Percentiles rank a stretch among this genome's conserved stretches.
Conservation (phyloP, 2,797 vertebrate species). For the Masticophis lateralis region DNA sequence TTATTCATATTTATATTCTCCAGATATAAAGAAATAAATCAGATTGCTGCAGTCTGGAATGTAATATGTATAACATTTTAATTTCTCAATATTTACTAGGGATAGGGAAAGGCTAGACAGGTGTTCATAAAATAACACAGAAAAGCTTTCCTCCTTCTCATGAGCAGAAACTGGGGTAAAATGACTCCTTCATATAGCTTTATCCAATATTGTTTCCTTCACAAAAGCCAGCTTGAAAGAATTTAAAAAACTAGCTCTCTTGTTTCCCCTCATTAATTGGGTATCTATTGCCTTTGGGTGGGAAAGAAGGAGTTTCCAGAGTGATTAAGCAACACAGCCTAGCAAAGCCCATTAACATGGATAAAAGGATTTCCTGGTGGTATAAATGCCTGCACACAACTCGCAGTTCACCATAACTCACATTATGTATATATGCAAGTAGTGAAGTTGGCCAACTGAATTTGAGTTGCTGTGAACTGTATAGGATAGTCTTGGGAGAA, state of each 20-base stretch:
- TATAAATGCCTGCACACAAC: constrained; percentile 94
- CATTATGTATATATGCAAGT: constrained; percentile 76
- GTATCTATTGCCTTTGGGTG: constrained; percentile 64
- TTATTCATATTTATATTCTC: neutral
- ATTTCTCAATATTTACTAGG: neutral
- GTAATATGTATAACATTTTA: neutral
- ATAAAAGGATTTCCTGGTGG: constrained; percentile 77
- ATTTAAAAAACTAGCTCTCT: constrained; percentile 67
- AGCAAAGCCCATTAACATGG: constrained; percentile 82
- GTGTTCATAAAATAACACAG: constrained; percentile 47
- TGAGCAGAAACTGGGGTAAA: constrained; percentile 25
- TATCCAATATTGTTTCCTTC: constrained; percentile 51
- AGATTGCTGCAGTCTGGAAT: neutral
- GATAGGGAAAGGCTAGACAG: constrained; percentile 36
- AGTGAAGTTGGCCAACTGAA: constrained; percentile 38
- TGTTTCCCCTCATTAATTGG: constrained; percentile 74
- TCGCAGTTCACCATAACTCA: constrained; percentile 62
- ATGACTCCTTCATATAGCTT: constrained; percentile 19
- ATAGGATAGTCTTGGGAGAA: constrained; percentile 21
- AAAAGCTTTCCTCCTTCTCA: constrained; percentile 22
- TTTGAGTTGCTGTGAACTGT: constrained; percentile 32
- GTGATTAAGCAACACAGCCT: constrained; percentile 74
- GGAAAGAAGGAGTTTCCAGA: constrained; percentile 72
- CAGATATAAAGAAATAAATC: neutral
- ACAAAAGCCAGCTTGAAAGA: constrained; percentile 65